Conservation (phyloP, 1,140 invertebrate species). For the Mylabris phalerata region DNA sequence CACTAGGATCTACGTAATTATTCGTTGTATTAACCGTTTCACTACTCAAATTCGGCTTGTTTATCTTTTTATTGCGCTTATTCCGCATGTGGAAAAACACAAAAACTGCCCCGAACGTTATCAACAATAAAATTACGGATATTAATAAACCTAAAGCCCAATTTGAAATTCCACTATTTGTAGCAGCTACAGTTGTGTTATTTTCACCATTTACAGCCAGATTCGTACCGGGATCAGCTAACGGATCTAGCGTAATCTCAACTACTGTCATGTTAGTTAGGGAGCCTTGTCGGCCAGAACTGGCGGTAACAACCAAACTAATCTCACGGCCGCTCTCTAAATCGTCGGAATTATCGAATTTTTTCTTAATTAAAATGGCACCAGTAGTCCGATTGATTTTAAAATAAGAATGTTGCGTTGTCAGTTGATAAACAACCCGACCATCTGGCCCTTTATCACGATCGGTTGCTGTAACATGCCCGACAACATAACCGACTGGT, state of each 20-base stretch:
- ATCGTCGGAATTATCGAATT: slow-evolving; percentile 55
- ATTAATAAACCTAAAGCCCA: slow-evolving; percentile 84
- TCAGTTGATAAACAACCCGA: slow-evolving; percentile 80
- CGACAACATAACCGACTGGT: slow-evolving; percentile 71
- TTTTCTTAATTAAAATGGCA: slow-evolving; percentile 73
- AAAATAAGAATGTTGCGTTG: slow-evolving; percentile 77
- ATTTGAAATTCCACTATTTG: slow-evolving; percentile 64
- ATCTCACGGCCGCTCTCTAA: slow-evolving; percentile 61
- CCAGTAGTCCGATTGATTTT: slow-evolving; percentile 88
- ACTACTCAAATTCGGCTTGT: slow-evolving; percentile 65
- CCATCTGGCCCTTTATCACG: slow-evolving; percentile 87
- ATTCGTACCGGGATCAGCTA: slow-evolving; percentile 52
- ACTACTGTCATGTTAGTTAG: slow-evolving; percentile 78
- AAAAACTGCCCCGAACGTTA: slow-evolving; percentile 74
- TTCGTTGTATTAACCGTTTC: slow-evolving; percentile 68
- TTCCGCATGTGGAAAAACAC: slow-evolving; percentile 79
- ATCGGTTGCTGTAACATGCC: slow-evolving; percentile 82
- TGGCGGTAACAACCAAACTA: slow-evolving; percentile 75
- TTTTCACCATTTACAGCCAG: slow-evolving; percentile 44
- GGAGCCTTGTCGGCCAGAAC: slow-evolving; percentile 79
- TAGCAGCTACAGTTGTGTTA: slow-evolving; percentile 48
- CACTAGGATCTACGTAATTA: slow-evolving; percentile 74
- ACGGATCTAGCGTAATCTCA: slow-evolving; percentile 72
- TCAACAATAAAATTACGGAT: slow-evolving; percentile 69
- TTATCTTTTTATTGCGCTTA: slow-evolving; percentile 69